Base-by-base conservation (phyloP, 2,888 invertebrate species). In the Pilophorus perplexus region DNA sequence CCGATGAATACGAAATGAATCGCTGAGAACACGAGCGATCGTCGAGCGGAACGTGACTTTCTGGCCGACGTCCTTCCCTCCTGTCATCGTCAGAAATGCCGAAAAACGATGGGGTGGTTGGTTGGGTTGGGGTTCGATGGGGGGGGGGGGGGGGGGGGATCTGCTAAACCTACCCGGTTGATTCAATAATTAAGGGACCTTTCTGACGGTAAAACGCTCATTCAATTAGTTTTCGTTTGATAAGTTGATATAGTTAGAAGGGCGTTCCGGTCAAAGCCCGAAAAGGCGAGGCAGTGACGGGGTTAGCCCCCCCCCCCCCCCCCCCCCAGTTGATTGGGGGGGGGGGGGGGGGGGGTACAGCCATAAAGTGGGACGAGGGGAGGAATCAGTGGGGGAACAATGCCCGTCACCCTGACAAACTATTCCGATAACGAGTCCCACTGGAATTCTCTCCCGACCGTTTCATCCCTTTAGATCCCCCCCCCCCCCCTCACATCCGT, bases 381-480 rank as follows among this genome's bases (percentile, higher is more conserved):
- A 6, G 42, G 42, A 14, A 14, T 8, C 5, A 14, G 5, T 16
- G 12, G 46, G 5, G 14, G 18, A 20, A 23, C 22, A 23, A 23
- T 20, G 23, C 37, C 55, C 37, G 18, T 38, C 33, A 55, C 18
- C 55, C 38, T 20, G 38, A 23, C 55, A 55, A 55, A 55, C 55
- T 55, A 55, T 55, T 55, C 23, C 55, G 55, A 38, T 55, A 55
- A 38, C 55, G 55, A 38, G 55, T 55, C 38, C 55, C 55, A 38
- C 18, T 16, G 55, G 38, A 20, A 33, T 38, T 10, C 42, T n/a
- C 8, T n/a, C 42, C 14, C 42, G 12, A 6, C 33, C 33, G 6
- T 33, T 33, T 28, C 52, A 28, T 52, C 25, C 28, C 25, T 28
- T 25, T 52, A 12, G 52, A n/a, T 52, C 27, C 28, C 28, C 28